Conservation (phyloP, 1,140 invertebrate genomes). For the Amphibalanus amphitrite region DNA sequence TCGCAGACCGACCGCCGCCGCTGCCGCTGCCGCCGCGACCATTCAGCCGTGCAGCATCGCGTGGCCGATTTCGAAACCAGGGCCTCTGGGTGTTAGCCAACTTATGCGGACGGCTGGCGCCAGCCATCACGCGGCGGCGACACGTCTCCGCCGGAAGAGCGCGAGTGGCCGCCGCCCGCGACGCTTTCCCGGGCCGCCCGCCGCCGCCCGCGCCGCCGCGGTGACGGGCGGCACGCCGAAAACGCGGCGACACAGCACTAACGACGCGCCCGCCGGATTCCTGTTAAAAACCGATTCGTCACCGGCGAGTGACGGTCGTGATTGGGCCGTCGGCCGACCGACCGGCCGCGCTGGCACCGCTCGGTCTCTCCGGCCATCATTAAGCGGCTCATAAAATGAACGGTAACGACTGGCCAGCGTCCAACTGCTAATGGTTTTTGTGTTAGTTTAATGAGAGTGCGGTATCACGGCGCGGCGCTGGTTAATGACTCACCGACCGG, state of each 20-base stretch:
- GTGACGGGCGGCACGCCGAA: too few relatives aligned
- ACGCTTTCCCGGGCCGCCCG: too few relatives aligned
- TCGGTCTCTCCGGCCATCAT: background rate
- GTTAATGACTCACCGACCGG: background rate
- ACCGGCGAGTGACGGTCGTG: background rate
- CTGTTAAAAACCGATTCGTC: background rate
- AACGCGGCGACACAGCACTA: background rate
- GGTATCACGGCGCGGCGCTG: background rate
- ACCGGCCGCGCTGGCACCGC: background rate
- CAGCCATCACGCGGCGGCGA: background rate
- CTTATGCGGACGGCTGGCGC: background rate
- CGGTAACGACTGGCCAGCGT: background rate
- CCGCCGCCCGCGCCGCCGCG: too few relatives aligned
- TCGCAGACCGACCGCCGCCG: too few relatives aligned
- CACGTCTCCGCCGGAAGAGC: too few relatives aligned
- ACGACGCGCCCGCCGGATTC: background rate
- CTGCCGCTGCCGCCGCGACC: too few relatives aligned
- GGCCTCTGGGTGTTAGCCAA: background rate
- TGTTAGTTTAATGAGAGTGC: slow-evolving; percentile 1
- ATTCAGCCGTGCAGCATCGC: background rate
- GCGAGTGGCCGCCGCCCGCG: too few relatives aligned
- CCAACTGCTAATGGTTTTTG: background rate
- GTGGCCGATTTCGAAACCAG: background rate
- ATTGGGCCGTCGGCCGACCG: background rate
- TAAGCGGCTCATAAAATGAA: background rate